Evolutionary conservation across 2,797 vertebrate genomes (phyloP).

Genomic region (Orestias chungarensis): DNA sequence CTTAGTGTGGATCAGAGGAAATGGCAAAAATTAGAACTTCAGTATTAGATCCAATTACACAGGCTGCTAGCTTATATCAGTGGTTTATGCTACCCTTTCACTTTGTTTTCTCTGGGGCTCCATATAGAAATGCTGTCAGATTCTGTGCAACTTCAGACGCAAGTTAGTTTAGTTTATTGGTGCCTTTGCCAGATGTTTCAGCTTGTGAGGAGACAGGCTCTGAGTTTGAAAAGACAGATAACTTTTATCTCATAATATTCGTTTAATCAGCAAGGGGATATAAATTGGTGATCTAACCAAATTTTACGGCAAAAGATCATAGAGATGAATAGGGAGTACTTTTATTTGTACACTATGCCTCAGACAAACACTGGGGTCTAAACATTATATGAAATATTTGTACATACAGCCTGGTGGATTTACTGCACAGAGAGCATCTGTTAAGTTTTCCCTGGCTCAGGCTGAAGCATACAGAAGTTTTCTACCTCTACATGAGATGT

Average conservation of each 20-base stretch:
- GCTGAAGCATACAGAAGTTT: not conserved
- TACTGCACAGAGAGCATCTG: not conserved
- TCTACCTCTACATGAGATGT: not conserved
- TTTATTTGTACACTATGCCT: not conserved
- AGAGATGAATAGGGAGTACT: not conserved
- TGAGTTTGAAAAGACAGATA: slow-evolving; percentile 2
- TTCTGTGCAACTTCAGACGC: not conserved
- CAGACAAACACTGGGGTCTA: not conserved
- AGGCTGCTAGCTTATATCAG: slow-evolving; percentile 16
- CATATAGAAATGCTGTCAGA: slow-evolving; percentile 31
- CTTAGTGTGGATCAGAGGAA: slow-evolving; percentile 19
- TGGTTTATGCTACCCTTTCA: slow-evolving; percentile 29
- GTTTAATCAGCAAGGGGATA: not conserved
- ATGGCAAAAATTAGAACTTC: slow-evolving; percentile 22
- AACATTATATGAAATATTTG: not conserved
- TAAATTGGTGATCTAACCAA: not conserved
- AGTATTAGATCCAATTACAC: slow-evolving; percentile 16
- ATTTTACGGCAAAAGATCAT: not conserved
- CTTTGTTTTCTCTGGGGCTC: slow-evolving; percentile 14
- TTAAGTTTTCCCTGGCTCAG: not conserved
- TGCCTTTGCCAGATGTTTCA: slow-evolving; percentile 22
- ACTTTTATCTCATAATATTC: not conserved
- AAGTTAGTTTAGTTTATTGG: slow-evolving; percentile 25
- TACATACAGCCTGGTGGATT: not conserved
- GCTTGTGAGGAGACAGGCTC: slow-evolving; percentile 22